A percentile compares a stretch with the other conserved stretches of the same genome.
Conservation (phyloP, 2,888 invertebrate genomes). For the Petrolisthes manimaculis region DNA sequence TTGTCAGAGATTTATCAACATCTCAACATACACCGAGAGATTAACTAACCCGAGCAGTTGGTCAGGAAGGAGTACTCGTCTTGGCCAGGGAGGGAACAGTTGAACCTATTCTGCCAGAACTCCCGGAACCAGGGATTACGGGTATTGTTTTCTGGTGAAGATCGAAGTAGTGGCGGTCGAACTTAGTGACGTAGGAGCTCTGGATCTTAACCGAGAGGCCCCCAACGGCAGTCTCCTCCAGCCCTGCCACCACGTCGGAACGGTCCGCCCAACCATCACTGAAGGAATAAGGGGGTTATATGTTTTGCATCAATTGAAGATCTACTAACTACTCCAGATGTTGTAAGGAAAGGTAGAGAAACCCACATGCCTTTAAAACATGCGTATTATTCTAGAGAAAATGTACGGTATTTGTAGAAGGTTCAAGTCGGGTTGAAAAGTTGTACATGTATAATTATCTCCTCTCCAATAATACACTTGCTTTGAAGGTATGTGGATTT, state of each 20-base stretch:
- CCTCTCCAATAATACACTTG: too few species aligned
- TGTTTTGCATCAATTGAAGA: background rate
- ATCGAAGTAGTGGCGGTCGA: conserved; percentile 79
- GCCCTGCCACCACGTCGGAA: conserved; percentile 78
- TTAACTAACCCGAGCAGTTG: conserved; percentile 27
- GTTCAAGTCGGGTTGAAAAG: too few species aligned
- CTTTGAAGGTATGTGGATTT: too few species aligned
- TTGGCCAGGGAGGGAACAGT: conserved; percentile 72
- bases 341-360: conserved; percentile 5
- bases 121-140: conserved; percentile 82
- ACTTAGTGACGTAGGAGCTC: conserved; percentile 77
- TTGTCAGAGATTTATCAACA: too few species aligned
- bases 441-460: too few species aligned
- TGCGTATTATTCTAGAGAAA: too few species aligned
- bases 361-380: too few species aligned
- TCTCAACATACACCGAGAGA: background rate
- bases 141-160: conserved; percentile 76
- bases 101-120: conserved; percentile 82
- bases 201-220: conserved; percentile 82
- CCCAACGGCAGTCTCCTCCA: conserved; percentile 78
- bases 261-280: conserved; percentile 85
- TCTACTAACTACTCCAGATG: too few species aligned
- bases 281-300: conserved; percentile 65
- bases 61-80: conserved; percentile 22
- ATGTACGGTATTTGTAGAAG: too few species aligned